Conservation (phyloP, 1,140 invertebrate genomes). For the Diorhabda carinulata region DNA sequence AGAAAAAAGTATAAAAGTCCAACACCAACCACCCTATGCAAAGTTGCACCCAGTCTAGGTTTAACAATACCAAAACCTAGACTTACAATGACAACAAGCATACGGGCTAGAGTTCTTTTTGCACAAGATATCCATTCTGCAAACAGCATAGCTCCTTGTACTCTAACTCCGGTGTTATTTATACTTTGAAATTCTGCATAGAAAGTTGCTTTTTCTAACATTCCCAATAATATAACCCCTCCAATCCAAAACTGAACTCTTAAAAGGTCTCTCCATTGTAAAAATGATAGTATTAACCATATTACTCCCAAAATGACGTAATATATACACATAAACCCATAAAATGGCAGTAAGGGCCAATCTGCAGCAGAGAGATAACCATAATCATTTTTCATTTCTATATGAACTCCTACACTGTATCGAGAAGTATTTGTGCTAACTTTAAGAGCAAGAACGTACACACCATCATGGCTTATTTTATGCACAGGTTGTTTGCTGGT, state of each 20-base stretch:
- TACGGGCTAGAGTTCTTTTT: slow-evolving; percentile 84
- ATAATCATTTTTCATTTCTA: slow-evolving; percentile 62
- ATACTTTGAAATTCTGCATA: slow-evolving; percentile 84
- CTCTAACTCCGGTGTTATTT: slow-evolving; percentile 68
- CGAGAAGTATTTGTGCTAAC: slow-evolving; percentile 28
- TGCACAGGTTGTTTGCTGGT: slow-evolving; percentile 43
- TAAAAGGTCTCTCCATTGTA: slow-evolving; percentile 87
- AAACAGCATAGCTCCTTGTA: slow-evolving; percentile 65
- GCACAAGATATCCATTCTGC: slow-evolving; percentile 86
- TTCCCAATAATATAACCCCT: slow-evolving; percentile 80
- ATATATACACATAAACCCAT: slow-evolving; percentile 83
- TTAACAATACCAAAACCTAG: slow-evolving; percentile 94
- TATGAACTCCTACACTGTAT: slow-evolving; percentile 54
- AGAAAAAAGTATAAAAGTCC: slow-evolving; percentile 79
- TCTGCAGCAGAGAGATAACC: slow-evolving; percentile 73
- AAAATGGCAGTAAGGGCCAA: slow-evolving; percentile 76
- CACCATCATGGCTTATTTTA: slow-evolving; percentile 52
- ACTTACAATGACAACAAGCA: slow-evolving; percentile 91
- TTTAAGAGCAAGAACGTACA: slow-evolving; percentile 53
- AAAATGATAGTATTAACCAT: slow-evolving; percentile 80
- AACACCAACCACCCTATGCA: slow-evolving; percentile 80
- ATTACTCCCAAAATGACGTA: slow-evolving; percentile 78
- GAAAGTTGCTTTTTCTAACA: slow-evolving; percentile 83
- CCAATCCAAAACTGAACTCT: slow-evolving; percentile 95
- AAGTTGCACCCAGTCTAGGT: slow-evolving; percentile 77